Evolutionary conservation across 37 sponge, comb jelly and placozoan species (phyloP).

Genomic region (Tethya wilhelma): DNA sequence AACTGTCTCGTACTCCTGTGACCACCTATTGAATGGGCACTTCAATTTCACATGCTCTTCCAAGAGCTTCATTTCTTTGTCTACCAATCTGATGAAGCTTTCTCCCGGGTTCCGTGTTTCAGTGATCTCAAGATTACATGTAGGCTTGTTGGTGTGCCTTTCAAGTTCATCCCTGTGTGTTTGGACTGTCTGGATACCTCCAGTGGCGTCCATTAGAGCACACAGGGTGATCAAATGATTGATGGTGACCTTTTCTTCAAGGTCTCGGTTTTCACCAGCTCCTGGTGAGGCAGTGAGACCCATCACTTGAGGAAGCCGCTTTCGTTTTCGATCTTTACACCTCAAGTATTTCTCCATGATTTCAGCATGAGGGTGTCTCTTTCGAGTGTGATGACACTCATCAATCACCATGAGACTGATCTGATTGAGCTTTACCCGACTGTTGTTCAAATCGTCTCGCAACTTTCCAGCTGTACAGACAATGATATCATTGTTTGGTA

Average conservation of each 20-base stretch:
- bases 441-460: constrained; percentile 20
- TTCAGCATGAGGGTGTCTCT: constrained; percentile 53
- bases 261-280: constrained; percentile 46
- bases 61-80: constrained; percentile 23
- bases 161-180: constrained; percentile 39
- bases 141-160: neutral
- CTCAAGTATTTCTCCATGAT: constrained; percentile 62
- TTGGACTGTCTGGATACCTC: constrained; percentile 55
- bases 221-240: constrained; percentile 58
- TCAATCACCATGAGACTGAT: constrained; percentile 84
- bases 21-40: constrained; percentile 3
- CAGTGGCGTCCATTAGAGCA: constrained; percentile 75
- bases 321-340: constrained; percentile 2
- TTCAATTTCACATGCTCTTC: constrained; percentile 15
- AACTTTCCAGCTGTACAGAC: constrained; percentile 81
- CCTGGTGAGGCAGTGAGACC: constrained; percentile 85
- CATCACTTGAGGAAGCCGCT: constrained; percentile 58
- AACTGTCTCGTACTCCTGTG: constrained; percentile 22
- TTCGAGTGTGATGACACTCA: constrained; percentile 88
- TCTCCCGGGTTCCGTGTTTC: constrained; percentile 20
- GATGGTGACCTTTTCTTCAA: constrained; percentile 9
- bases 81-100: neutral
- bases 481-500: constrained; percentile 36
- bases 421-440: constrained; percentile 20
- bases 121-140: neutral